Percentiles rank a stretch among this genome's conserved stretches.
Evolutionary conservation across 2,888 invertebrate species (phyloP).

Genomic region (Eledona agricola): DNA sequence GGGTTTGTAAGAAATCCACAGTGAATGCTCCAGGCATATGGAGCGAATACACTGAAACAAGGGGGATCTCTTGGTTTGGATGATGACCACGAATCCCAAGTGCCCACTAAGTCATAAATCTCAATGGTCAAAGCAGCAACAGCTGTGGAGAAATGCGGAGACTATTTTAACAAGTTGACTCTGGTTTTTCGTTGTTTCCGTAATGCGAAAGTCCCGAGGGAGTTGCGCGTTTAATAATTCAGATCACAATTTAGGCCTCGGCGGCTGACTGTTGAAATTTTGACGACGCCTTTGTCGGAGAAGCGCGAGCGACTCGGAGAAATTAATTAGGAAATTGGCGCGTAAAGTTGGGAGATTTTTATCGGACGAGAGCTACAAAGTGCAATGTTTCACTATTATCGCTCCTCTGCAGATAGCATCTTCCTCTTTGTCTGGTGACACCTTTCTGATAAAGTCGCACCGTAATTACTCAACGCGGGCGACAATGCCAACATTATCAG

Average conservation of each 20-base stretch:
- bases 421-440: constrained; percentile 21
- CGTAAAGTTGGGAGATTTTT: too few species aligned
- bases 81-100: constrained; percentile 40
- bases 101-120: constrained; percentile 41
- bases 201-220: constrained; percentile 6
- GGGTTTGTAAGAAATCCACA: constrained; percentile 28
- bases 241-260: constrained; percentile 7
- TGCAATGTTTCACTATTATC: constrained; percentile 26
- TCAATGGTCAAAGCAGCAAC: constrained; percentile 31
- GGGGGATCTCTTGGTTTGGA: constrained; percentile 29
- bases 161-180: constrained; percentile 23
- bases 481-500: constrained; percentile 28
- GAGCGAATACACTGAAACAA: constrained; percentile 21
- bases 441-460: constrained; percentile 25
- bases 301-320: background rate
- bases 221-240: constrained; percentile 11
- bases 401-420: constrained; percentile 16
- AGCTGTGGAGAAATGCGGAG: constrained; percentile 24
- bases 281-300: background rate
- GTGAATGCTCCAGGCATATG: constrained; percentile 13
- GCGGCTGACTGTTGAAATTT: constrained; percentile 4
- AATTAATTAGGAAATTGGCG: too few species aligned
- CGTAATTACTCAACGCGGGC: constrained; percentile 26
- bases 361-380: constrained; percentile 26
- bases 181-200: constrained; percentile 7